Percentiles rank a stretch among this genome's conserved stretches.
phyloP scores from a whole-genome alignment of 2,113 vertebrate species.

The Leptobrachium leishanense region DNA sequence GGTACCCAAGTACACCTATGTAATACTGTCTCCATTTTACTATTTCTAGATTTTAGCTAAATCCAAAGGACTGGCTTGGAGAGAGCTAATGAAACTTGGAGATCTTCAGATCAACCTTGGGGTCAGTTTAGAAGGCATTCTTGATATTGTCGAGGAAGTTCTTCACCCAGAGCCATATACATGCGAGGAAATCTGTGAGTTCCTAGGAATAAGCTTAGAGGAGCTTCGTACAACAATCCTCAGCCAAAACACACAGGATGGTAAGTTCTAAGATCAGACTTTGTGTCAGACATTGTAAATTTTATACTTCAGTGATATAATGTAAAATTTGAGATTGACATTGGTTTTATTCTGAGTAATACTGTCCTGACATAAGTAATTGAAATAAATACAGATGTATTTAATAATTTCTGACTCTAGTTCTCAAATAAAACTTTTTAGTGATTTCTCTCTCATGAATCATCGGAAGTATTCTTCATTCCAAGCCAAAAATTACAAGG shows the following conservation, averaged over 20 bases:
- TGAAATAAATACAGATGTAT: background rate
- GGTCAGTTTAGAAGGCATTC: constrained; percentile 83
- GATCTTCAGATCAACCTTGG: constrained; percentile 80
- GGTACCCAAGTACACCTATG: no score
- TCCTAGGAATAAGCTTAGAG: constrained; percentile 76
- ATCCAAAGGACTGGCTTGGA: constrained; percentile 71
- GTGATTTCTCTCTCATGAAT: no score
- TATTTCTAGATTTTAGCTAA: constrained; percentile 73
- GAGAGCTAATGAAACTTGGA: constrained; percentile 68
- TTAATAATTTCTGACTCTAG: background rate
- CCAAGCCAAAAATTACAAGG: no score
- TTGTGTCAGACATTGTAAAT: no score
- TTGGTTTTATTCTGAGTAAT: no score
- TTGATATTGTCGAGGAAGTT: constrained; percentile 77
- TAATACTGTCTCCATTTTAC: no score
- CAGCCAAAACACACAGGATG: constrained; percentile 80
- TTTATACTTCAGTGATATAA: background rate
- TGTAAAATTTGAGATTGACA: background rate
- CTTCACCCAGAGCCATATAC: constrained; percentile 87
- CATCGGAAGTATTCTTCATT: no score
- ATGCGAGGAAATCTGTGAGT: constrained; percentile 83
- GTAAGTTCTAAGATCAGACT: constrained; percentile 64
- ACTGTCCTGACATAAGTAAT: background rate
- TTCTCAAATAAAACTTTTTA: no score
- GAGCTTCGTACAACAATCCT: constrained; percentile 77